Evolutionary conservation across 2,113 vertebrate species (phyloP).

Genomic region (Alces alces): DNA sequence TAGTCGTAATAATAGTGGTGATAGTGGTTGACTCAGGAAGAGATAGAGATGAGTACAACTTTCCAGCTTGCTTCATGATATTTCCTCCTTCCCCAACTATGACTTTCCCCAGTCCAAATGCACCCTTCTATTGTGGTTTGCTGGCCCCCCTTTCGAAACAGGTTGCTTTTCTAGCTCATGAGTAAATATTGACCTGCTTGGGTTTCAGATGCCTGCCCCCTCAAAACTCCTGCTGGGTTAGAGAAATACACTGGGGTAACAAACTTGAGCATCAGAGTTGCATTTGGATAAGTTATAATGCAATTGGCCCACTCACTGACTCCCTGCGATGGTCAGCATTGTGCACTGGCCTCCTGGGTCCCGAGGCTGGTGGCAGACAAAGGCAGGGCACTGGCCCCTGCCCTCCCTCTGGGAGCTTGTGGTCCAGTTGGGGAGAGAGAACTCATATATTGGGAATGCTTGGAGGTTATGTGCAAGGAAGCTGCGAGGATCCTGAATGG

Average conservation of each 20-base stretch:
- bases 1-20: not conserved
- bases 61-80: not conserved
- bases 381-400: not conserved
- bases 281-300: slow-evolving; percentile 9
- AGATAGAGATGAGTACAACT: not conserved
- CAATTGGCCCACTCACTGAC: not conserved
- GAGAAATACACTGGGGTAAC: slow-evolving; percentile 16
- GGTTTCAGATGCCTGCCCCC: slow-evolving; percentile 44
- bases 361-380: not conserved
- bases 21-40: not conserved
- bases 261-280: not conserved
- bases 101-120: not conserved
- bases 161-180: slow-evolving; percentile 49
- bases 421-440: not conserved
- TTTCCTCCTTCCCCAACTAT: not conserved
- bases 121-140: not conserved
- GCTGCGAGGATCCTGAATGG: not conserved
- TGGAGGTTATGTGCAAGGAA: not conserved
- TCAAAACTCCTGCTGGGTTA: not conserved
- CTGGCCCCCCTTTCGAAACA: not conserved
- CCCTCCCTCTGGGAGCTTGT: not conserved
- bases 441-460: not conserved
- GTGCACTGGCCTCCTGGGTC: not conserved
- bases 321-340: not conserved
- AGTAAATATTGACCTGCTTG: slow-evolving; percentile 65